Evolutionary conservation across 1,140 invertebrate genomes (phyloP), one percentile per base, ranked within the genome.

Genomic region (Cylas formicarius): DNA sequence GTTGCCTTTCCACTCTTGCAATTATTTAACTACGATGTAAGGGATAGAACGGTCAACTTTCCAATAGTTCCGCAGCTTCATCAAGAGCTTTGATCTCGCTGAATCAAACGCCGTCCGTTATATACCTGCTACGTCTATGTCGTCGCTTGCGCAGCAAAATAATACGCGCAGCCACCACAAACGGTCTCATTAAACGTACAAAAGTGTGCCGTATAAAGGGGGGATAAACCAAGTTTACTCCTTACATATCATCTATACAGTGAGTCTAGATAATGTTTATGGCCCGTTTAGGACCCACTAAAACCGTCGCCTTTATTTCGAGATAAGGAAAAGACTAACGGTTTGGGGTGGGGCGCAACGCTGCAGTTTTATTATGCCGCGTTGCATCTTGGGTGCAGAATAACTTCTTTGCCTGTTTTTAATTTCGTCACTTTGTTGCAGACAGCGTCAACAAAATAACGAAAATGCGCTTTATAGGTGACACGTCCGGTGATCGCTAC

Each of bases 241-340:
- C 40, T 49, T 44, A 49, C 47, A 49, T 49, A 49, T 49, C 47
- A 49, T 49, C 47, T 35, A 35, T 28, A 44, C 41, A 44, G 41
- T 35, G 41, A n/a, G 21, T 35, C 24, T 26, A 49, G 47, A 49
- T 49, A 49, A 49, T 49, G 47, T 49, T 49, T 49, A 49, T 44
- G 34, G 41, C 14, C 27, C 47, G 44, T 49, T 49, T 39, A 44
- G 41, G 41, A 49, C 35, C 47, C 47, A 49, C 32, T 49, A 49
- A 49, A 49, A 49, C 41, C 41, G 23, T 27, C 41, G 31, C 41
- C 36, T 44, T 44, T 35, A 35, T 37, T 37, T 23, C 35, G n/a
- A 37, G 41, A 44, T 44, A 44, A 44, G 35, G 41, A 22, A n/a
- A 21, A 6, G 8, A 22, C n/a, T 9, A 16, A 9, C n/a, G 27